Evolutionary conservation across 2,888 invertebrate species (phyloP).

Genomic region (Acronicta leporina): DNA sequence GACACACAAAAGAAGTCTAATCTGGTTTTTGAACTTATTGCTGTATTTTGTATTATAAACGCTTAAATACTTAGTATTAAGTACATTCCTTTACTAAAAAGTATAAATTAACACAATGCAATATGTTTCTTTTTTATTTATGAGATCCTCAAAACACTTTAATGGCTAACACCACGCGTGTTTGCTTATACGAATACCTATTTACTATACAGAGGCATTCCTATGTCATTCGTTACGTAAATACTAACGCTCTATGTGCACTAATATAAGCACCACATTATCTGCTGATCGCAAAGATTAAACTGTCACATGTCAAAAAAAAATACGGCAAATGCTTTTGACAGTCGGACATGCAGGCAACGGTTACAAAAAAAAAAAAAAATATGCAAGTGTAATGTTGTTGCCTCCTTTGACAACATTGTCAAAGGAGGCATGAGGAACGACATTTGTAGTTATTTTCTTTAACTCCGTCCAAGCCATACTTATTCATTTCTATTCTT

Average conservation of each 20-base stretch:
- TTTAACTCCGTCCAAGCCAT: not conserved
- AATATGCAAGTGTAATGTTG: not conserved
- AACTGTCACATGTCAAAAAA: not conserved
- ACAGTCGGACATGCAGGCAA: not conserved
- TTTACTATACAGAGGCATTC: conserved; percentile 2
- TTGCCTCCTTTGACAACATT: too few species aligned
- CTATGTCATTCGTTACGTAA: conserved; percentile 9
- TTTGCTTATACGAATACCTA: not conserved
- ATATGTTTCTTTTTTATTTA: not conserved
- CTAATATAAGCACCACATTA: not conserved
- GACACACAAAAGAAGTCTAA: not conserved
- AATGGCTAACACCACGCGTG: conserved; percentile 1
- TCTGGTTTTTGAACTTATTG: not conserved
- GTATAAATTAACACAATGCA: not conserved
- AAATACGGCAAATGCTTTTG: not conserved
- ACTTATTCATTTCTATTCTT: not conserved
- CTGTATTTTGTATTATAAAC: not conserved
- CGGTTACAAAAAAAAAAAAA: not conserved
- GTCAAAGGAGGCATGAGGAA: too few species aligned
- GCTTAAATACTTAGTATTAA: not conserved
- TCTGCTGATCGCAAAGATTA: not conserved
- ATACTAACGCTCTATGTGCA: conserved; percentile 12
- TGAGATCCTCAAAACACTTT: not conserved
- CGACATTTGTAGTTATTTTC: too few species aligned
- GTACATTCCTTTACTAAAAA: not conserved